Percentiles rank a stretch among this genome's conserved stretches.
Conservation (phyloP, 2,888 invertebrate species). For the Caenorhabditis wallacei region DNA sequence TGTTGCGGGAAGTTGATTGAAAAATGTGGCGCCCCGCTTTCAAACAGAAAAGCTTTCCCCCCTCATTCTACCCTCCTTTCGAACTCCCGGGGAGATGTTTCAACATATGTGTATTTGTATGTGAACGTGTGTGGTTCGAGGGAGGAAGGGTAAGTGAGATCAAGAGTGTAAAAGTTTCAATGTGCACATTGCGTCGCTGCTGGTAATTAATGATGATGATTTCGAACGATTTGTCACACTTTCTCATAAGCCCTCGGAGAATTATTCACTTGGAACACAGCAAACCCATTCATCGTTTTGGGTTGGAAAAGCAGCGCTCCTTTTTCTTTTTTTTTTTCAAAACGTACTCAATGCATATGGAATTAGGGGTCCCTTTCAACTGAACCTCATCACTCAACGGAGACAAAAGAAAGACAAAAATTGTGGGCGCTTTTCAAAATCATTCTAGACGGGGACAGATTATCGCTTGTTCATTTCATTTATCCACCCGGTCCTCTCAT, state of each 20-base stretch:
- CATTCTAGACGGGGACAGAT: slow-evolving; percentile 9
- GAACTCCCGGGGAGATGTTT: slow-evolving; percentile 28
- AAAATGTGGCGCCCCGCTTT: slow-evolving; percentile 46
- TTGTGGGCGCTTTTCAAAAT: slow-evolving; percentile 12
- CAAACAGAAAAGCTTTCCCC: slow-evolving; percentile 35
- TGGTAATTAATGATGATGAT: slow-evolving; percentile 52
- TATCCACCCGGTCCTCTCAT: slow-evolving; percentile 10
- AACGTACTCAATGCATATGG: slow-evolving; percentile 58
- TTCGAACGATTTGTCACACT: slow-evolving; percentile 11
- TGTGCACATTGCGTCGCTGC: not conserved
- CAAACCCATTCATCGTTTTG: slow-evolving; percentile 36
- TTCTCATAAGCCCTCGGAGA: not conserved
- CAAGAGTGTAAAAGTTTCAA: slow-evolving; percentile 44
- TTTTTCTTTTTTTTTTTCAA: slow-evolving; percentile 9
- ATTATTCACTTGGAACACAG: not conserved
- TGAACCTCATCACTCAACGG: slow-evolving; percentile 26
- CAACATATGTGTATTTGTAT: slow-evolving; percentile 54
- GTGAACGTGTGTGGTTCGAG: slow-evolving; percentile 12
- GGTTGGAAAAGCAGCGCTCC: slow-evolving; percentile 3
- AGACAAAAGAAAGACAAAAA: slow-evolving; percentile 9
- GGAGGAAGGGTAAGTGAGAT: slow-evolving; percentile 5
- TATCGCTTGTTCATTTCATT: slow-evolving; percentile 33
- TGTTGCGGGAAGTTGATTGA: slow-evolving; percentile 34
- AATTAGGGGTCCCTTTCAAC: slow-evolving; percentile 41
- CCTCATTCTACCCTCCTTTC: not conserved